Percentiles rank a stretch among this genome's conserved stretches.
phyloP scores from a whole-genome alignment of 2,113 vertebrate species.

The Vimba vimba region DNA sequence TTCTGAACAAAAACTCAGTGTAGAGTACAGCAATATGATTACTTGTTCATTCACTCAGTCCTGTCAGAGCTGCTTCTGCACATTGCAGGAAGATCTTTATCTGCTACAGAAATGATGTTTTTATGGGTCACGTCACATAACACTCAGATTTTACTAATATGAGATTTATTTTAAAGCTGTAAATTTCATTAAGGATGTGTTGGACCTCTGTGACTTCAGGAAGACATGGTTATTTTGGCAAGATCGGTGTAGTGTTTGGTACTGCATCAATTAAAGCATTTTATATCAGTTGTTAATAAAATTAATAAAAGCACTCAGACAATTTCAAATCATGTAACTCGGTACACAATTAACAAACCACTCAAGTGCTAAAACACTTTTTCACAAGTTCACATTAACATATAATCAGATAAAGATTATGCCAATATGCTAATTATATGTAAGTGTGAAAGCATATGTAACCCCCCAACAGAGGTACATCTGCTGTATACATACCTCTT shows the following conservation, averaged over 20 bases:
- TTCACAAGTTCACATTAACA: too few species aligned
- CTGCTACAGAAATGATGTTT: neutral
- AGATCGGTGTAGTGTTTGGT: neutral
- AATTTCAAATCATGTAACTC: neutral
- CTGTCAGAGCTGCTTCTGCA: neutral
- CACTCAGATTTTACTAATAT: neutral
- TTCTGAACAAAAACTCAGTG: neutral
- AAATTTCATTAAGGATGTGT: neutral
- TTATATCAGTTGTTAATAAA: neutral
- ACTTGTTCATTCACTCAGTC: neutral
- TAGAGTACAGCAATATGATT: neutral
- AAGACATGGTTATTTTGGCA: slow-evolving; percentile 8
- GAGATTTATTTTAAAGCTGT: neutral
- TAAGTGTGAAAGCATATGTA: too few species aligned
- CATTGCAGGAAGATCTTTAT: neutral
- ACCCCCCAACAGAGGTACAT: too few species aligned
- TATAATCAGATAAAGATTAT: too few species aligned
- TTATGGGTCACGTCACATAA: neutral
- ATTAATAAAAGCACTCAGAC: neutral
- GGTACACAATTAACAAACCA: neutral
- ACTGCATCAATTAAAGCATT: neutral
- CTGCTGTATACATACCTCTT: too few species aligned
- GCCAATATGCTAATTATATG: too few species aligned
- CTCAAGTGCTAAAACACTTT: neutral
- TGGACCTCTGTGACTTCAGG: neutral